Base-by-base conservation (phyloP, 2,113 vertebrate species). In the Zosterops borbonicus region DNA sequence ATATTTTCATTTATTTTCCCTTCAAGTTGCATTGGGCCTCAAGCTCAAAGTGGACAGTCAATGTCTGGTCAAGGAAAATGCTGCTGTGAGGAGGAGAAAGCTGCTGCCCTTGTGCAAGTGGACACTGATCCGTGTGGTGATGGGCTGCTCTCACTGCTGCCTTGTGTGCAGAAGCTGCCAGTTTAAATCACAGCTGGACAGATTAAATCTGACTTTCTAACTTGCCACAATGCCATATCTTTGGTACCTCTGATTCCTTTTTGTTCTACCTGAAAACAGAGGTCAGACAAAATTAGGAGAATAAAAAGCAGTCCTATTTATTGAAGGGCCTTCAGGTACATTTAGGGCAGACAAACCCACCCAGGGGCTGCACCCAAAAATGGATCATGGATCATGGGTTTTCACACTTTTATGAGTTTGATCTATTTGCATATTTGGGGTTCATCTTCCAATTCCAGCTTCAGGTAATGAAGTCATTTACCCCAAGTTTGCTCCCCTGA, bases 321-420 rank as follows among this genome's bases (percentile, higher is more conserved):
- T 29, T 59, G 42, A 59, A 75, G 41, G 33, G 8, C 8, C 14
- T 46, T 5, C 33, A 29, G 53, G 25, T 22, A 12, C 19, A 22
- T 58, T 75, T 35, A 9, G 23, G 41, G 10, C 14, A 58, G 42
- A 58, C 2, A 1, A 46, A 59, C 3, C 11, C 18, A 3, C 14
- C 19, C 33, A 35, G 42, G 25, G 42, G 3, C 41, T 46, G 2
- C 33, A 46, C 14, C 13, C 25, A 58, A 59, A 24, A 75, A 59
- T 46, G 55, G 14, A 46, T 0, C 0, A 15, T 0, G 2, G 69
- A 16, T 56, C 41, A 46, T 2, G 1, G 3, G 19, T 35, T 74
- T 73, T 44, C 39, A 44, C 7, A 44, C 12, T 44, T 56, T 74
- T 7, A 9, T 16, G 21, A 21, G 9, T 35, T 44, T 27, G 31